Percentiles rank a stretch among this genome's conserved stretches.
These are phyloP conservation scores for Ondatra zibethicus DNA, from an alignment of 2,113 vertebrate species.

Conservation along the genomic window DNA sequence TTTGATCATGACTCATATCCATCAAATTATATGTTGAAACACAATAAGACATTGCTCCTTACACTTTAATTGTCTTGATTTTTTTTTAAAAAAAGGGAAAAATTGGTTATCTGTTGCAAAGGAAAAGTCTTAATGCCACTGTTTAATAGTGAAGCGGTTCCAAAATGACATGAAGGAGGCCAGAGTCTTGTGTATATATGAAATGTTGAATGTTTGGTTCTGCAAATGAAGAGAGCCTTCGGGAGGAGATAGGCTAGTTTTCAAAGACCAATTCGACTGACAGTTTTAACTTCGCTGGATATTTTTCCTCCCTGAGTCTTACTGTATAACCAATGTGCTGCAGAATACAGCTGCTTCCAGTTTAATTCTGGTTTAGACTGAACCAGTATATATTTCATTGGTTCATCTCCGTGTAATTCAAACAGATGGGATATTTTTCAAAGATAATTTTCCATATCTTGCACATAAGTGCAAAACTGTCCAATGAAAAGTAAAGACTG, in stretches of 20 bases:
- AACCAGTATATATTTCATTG: background rate
- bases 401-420: background rate
- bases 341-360: background rate
- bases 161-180: background rate
- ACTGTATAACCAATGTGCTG: background rate
- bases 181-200: background rate
- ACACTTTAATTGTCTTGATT: background rate
- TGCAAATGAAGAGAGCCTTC: background rate
- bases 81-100: background rate
- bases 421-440: background rate
- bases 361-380: background rate
- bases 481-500: background rate
- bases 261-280: background rate
- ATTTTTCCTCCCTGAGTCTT: background rate
- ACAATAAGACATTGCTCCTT: background rate
- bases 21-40: conserved; percentile 39
- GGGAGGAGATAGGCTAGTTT: background rate
- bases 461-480: conserved; percentile 3
- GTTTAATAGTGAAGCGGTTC: background rate
- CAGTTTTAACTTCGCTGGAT: background rate
- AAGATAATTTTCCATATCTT: conserved; percentile 7
- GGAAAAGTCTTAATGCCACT: background rate
- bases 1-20: background rate
- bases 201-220: background rate
- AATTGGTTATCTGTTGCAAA: background rate